Conservation (phyloP, 2,113 vertebrate genomes). For the Lonchura striata region DNA sequence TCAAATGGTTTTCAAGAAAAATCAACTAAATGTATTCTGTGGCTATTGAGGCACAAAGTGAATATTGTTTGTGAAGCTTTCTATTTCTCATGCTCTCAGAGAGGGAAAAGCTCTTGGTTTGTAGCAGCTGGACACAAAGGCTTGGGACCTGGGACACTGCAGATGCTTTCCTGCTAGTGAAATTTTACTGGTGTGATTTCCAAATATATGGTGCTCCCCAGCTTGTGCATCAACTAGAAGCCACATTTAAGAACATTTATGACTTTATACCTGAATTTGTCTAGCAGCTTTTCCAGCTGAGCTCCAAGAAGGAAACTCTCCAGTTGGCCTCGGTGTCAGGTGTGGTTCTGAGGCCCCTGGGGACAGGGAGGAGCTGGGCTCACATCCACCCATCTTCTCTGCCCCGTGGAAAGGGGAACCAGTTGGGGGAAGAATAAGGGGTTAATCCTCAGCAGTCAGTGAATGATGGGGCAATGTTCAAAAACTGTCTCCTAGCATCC, state of each 20-base stretch:
- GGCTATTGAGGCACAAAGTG: neutral
- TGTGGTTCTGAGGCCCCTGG: neutral
- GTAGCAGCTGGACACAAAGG: neutral
- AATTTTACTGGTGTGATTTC: neutral
- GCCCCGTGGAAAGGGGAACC: neutral
- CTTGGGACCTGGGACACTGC: neutral
- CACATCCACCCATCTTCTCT: neutral
- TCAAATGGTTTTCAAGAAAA: neutral
- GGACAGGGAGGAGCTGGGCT: neutral
- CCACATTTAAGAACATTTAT: neutral
- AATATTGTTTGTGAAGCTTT: neutral
- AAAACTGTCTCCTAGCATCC: neutral
- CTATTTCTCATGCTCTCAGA: neutral
- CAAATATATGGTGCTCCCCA: fast-evolving
- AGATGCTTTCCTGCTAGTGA: neutral
- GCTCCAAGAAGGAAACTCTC: neutral
- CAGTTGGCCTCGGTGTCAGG: fast-evolving
- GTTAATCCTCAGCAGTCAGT: neutral
- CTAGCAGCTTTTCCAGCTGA: neutral
- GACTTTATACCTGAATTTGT: neutral
- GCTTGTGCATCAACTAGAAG: neutral
- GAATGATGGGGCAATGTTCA: neutral
- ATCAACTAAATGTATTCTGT: neutral
- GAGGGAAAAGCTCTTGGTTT: neutral
- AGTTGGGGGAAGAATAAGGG: neutral